Percentiles rank a stretch among this genome's conserved stretches.
Conservation (phyloP, 2,888 invertebrate genomes). For the Caenorhabditis wallacei region DNA sequence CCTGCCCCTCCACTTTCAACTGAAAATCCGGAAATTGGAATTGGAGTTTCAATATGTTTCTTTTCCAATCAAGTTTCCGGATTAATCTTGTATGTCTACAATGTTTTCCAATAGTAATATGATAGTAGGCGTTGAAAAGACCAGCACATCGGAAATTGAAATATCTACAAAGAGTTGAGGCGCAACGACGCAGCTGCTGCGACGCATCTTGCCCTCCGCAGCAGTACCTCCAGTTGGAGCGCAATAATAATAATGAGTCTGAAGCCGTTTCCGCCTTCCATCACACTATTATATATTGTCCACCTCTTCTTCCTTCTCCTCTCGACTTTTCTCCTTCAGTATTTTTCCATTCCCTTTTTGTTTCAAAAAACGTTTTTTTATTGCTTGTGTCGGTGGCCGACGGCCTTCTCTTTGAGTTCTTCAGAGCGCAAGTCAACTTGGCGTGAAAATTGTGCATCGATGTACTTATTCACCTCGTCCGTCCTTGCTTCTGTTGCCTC, state of each 20-base stretch:
- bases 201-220: not conserved
- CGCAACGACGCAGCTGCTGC: conserved; percentile 5
- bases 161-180: conserved; percentile 4
- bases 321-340: not conserved
- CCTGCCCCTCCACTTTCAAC: conserved; percentile 2
- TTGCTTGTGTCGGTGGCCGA: conserved; percentile 30
- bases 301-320: conserved; percentile 4
- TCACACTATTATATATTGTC: conserved; percentile 47
- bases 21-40: conserved; percentile 36
- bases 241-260: conserved; percentile 54
- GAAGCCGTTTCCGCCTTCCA: conserved; percentile 48
- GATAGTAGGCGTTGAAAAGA: conserved; percentile 33
- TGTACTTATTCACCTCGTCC: conserved; percentile 49
- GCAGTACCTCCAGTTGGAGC: conserved; percentile 33
- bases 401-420: conserved; percentile 12
- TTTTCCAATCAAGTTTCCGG: conserved; percentile 27
- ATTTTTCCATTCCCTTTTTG: conserved; percentile 55
- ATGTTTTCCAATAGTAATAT: conserved; percentile 34
- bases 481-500: conserved; percentile 4
- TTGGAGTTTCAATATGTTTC: not conserved
- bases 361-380: conserved; percentile 58
- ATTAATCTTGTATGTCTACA: conserved; percentile 7
- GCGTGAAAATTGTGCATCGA: conserved; percentile 65
- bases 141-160: conserved; percentile 46
- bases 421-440: conserved; percentile 58